Evolutionary conservation across 2,888 invertebrate species (phyloP).

Genomic region (Polietes domitor): DNA sequence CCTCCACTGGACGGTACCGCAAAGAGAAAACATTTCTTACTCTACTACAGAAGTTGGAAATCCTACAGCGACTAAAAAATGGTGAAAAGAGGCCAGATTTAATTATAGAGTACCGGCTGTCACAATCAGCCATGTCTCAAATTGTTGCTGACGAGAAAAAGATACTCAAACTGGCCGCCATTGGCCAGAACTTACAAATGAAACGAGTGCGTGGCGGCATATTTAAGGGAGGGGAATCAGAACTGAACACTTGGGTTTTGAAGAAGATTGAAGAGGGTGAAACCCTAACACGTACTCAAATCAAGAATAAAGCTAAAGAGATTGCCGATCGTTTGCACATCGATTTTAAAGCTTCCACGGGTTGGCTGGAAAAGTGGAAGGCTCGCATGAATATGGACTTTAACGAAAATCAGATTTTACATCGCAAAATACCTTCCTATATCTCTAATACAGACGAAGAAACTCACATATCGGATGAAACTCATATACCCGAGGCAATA

Average conservation of each 20-base stretch:
- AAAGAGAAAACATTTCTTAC: conserved; percentile 62
- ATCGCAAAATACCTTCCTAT: conserved; percentile 48
- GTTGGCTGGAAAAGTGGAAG: conserved; percentile 63
- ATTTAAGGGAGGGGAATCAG: conserved; percentile 52
- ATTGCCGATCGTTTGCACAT: conserved; percentile 56
- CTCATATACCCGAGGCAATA: conserved; percentile 8
- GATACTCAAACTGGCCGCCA: conserved; percentile 51
- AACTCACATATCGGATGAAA: neutral
- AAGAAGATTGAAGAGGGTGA: conserved; percentile 50
- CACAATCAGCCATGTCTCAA: conserved; percentile 60
- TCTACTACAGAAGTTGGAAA: conserved; percentile 57
- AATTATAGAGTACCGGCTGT: conserved; percentile 51
- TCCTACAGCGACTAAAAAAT: conserved; percentile 55
- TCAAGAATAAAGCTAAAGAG: conserved; percentile 56
- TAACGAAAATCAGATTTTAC: conserved; percentile 52
- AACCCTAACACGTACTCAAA: conserved; percentile 48
- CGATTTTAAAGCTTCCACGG: conserved; percentile 61
- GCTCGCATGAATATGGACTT: conserved; percentile 62
- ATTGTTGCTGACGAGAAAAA: conserved; percentile 54
- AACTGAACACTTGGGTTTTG: conserved; percentile 56
- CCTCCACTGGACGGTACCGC: conserved; percentile 16
- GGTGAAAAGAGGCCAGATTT: conserved; percentile 53
- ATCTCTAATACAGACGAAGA: conserved; percentile 7
- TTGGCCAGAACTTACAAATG: conserved; percentile 61
- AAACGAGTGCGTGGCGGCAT: conserved; percentile 57